A percentile compares a stretch with the other conserved stretches of the same genome.
Evolutionary conservation across 37 sponge, comb jelly and placozoan species (phyloP).

Genomic region (Chondrosia reniformis): DNA sequence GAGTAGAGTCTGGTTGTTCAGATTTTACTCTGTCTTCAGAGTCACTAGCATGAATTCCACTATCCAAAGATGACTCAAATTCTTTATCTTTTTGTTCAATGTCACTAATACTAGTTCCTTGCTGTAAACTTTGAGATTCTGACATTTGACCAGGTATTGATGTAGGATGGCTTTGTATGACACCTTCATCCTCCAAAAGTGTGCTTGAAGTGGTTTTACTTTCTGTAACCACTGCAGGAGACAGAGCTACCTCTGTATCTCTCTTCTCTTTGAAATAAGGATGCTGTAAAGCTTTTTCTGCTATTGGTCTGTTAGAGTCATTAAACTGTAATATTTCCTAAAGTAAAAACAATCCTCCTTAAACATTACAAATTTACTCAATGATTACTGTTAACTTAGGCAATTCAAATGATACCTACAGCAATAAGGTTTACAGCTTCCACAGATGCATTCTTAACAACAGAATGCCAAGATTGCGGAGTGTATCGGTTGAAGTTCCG

Average conservation of each 20-base stretch:
- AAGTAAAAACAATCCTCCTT: not conserved
- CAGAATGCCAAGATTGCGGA: not conserved
- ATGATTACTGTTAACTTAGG: too few species aligned
- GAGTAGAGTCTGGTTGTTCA: too few species aligned
- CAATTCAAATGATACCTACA: too few species aligned
- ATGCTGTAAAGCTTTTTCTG: constrained; percentile 46
- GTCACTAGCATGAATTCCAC: not conserved
- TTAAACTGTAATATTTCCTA: constrained; percentile 56
- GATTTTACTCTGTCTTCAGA: not conserved
- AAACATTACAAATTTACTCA: not conserved
- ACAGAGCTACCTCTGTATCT: not conserved
- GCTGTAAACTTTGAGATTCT: not conserved
- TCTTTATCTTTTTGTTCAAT: not conserved
- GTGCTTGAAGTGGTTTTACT: not conserved
- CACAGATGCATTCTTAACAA: not conserved
- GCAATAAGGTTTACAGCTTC: constrained; percentile 10
- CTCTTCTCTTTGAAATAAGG: constrained; percentile 27
- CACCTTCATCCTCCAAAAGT: not conserved
- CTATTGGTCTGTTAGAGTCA: constrained; percentile 40
- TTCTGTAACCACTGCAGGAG: not conserved
- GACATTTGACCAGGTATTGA: not conserved
- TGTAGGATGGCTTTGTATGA: too few species aligned
- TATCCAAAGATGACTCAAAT: constrained; percentile 3
- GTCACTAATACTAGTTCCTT: not conserved
- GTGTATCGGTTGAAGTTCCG: not conserved